Base-by-base conservation (phyloP, 23 tunicate species). In the Oikopleura vanhoeffeni region DNA sequence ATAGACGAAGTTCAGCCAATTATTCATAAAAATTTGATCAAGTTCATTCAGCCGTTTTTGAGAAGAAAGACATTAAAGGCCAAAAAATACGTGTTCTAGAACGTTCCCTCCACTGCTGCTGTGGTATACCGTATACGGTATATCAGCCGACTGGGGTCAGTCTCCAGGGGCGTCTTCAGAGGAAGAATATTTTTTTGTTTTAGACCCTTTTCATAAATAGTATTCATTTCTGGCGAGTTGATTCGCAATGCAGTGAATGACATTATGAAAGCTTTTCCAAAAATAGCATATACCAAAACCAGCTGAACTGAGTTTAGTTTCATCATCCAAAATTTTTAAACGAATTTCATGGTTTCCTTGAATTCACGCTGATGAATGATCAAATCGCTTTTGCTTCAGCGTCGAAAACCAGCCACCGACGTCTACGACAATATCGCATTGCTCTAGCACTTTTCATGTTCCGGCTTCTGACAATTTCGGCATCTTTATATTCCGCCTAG, bases 351-450 rank as follows among this genome's bases (percentile, higher is more conserved):
- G 4, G 94, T 84, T 57, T 90, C 91, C 0, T 40, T 41, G 64
- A 92, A 92, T 28, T 85, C 87, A 85, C 91, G 86, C 57, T 92
- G 97, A 86, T 92, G 97, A n/a, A 79, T 92, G 97, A 76, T 92
- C 97, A 85, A 85, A 92, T 49, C 89, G 84, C n/a, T 77, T 88
- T 67, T 0, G 75, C 89, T 39, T 83, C 76, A 38, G 88, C 87
- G 41, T 90, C 91, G 75, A 58, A 92, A 18, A 83, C 87, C n/a
- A n/a, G 40, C 86, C 97, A 39, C 97, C 97, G 39, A 92, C 97
- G 86, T 92, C 97, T 0, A 92, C 92, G 41, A 92, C 97, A 32
- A 92, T 92, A 58, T 92, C 91, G 83, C 97, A 92, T 36, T 83
- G 64, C 57, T 83, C 84, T 39, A 89, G 76, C 0, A 76, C 41